Evolutionary conservation across 2,888 invertebrate genomes (phyloP).

Genomic region (Drosophila neonasuta): DNA sequence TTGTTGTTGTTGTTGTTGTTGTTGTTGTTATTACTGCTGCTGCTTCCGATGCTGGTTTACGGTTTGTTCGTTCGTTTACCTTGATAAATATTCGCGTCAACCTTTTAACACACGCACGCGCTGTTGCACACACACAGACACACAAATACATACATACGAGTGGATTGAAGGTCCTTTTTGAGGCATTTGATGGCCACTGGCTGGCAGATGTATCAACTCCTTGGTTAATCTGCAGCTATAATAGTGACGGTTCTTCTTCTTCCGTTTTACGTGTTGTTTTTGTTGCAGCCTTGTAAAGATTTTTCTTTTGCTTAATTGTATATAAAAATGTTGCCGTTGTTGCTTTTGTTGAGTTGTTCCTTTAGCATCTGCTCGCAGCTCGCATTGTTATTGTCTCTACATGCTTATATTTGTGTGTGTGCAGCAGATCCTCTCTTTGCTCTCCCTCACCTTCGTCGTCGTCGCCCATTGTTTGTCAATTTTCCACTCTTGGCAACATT

Average conservation of each 20-base stretch:
- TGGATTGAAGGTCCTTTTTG: constrained; percentile 68
- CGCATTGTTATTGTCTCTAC: constrained; percentile 41
- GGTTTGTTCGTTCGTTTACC: constrained; percentile 76
- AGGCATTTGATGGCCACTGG: constrained; percentile 56
- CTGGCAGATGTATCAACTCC: constrained; percentile 47
- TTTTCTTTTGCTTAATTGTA: constrained; percentile 56
- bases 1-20: constrained; percentile 24
- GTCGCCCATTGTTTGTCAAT: constrained; percentile 66
- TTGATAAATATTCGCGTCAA: constrained; percentile 71
- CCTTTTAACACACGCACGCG: constrained; percentile 63
- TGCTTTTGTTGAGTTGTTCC: constrained; percentile 28
- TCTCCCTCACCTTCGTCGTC: constrained; percentile 18
- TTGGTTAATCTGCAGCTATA: constrained; percentile 50
- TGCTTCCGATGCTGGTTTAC: constrained; percentile 57
- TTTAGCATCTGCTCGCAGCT: constrained; percentile 64
- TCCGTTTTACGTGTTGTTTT: constrained; percentile 13
- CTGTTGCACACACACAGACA: constrained; percentile 33
- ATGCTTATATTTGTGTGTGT: neutral
- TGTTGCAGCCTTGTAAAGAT: constrained; percentile 62
- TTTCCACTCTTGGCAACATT: constrained; percentile 67
- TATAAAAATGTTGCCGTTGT: constrained; percentile 34
- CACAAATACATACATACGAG: constrained; percentile 9
- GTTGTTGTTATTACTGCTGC: constrained; percentile 18
- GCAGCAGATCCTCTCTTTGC: constrained; percentile 42
- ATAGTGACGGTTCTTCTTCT: neutral